Percentiles rank a stretch among this genome's conserved stretches.
Conservation (phyloP, 2,888 invertebrate genomes). For the Atethmia centrago region DNA sequence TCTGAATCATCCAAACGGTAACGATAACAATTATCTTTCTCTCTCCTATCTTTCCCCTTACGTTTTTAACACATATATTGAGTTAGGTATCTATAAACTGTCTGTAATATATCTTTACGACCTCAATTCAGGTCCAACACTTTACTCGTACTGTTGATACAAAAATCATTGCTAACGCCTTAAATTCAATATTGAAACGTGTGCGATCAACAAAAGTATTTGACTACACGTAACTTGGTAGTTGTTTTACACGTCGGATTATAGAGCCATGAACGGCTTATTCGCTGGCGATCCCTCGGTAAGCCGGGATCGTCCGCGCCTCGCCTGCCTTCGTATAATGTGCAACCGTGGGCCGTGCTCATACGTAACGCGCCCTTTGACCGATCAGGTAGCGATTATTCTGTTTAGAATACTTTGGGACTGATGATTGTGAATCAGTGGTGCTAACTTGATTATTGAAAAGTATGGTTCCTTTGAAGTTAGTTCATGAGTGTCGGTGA, state of each 20-base stretch:
- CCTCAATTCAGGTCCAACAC: neutral
- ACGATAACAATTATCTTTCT: neutral
- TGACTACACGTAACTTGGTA: slow-evolving; percentile 76
- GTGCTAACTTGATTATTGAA: slow-evolving; percentile 11
- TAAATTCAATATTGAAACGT: slow-evolving; percentile 2
- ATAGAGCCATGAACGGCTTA: slow-evolving; percentile 84
- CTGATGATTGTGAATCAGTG: slow-evolving; percentile 9
- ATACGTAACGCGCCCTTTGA: slow-evolving; percentile 42
- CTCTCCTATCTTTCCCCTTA: neutral
- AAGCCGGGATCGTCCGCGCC: slow-evolving; percentile 80
- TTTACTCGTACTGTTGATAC: slow-evolving; percentile 3
- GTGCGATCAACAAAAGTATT: slow-evolving; percentile 67
- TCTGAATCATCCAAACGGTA: neutral
- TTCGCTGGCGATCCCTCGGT: slow-evolving; percentile 80
- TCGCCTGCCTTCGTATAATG: slow-evolving; percentile 68
- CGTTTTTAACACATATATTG: neutral
- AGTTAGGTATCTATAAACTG: too few relatives aligned
- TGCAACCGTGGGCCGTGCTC: slow-evolving; percentile 42
- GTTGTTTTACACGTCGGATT: slow-evolving; percentile 86
- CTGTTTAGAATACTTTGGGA: slow-evolving; percentile 9
- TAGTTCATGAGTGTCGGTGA: neutral
- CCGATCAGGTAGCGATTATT: slow-evolving; percentile 24
- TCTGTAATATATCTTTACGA: slow-evolving; percentile 7
- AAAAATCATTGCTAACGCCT: slow-evolving; percentile 27
- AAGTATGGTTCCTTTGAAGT: slow-evolving; percentile 1